phyloP scores from a whole-genome alignment of 2,888 invertebrate genomes.

The Leptinotarsa rubiginosa region DNA sequence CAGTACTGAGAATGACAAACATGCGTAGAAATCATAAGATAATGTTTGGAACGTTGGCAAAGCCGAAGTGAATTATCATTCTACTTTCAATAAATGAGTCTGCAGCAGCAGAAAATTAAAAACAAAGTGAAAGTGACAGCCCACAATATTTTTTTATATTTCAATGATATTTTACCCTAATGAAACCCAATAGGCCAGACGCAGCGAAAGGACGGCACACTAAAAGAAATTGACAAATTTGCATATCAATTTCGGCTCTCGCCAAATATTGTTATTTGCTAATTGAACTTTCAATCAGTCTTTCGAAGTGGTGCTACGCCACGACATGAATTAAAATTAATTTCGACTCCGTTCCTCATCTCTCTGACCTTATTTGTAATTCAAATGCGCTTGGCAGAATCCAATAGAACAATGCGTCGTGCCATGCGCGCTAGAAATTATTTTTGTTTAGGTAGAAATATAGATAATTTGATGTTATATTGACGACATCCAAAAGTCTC shows the following conservation, averaged over 20 bases:
- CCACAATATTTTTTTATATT: neutral
- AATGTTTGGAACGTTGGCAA: no score
- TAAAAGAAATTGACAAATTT: constrained; percentile 55
- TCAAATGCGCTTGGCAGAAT: constrained; percentile 57
- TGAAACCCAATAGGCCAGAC: constrained; percentile 29
- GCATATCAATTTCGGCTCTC: constrained; percentile 54
- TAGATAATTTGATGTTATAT: neutral
- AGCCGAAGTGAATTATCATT: no score
- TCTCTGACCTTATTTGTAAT: constrained; percentile 60
- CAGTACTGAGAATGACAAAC: no score
- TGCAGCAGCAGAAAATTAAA: neutral
- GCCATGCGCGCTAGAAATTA: neutral
- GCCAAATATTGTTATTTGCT: constrained; percentile 61
- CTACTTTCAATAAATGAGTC: neutral
- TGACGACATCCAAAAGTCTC: no score
- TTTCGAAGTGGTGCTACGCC: constrained; percentile 46
- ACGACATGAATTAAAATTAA: constrained; percentile 62
- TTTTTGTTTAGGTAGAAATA: neutral
- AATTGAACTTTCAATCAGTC: constrained; percentile 56
- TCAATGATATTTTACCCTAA: constrained; percentile 19
- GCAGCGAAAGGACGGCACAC: constrained; percentile 30
- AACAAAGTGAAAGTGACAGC: neutral
- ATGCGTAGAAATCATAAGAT: no score
- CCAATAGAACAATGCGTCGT: constrained; percentile 40
- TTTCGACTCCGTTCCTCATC: constrained; percentile 52